phyloP scores from a whole-genome alignment of 2,797 vertebrate genomes.

The Choloepus didactylus region DNA sequence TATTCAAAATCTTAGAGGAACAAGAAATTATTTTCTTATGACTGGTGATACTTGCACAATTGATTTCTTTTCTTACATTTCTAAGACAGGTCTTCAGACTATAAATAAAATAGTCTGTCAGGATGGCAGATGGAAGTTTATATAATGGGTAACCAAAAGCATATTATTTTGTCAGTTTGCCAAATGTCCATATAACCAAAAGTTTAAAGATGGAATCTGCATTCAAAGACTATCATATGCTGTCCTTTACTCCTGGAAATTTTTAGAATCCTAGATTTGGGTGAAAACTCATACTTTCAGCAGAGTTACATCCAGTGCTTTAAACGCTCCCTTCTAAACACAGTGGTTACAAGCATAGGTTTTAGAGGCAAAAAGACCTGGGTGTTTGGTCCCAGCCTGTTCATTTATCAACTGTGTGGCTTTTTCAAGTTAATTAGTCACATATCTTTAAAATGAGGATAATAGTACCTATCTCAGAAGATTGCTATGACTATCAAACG shows the following conservation, averaged over 20 bases:
- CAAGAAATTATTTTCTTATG: constrained; percentile 56
- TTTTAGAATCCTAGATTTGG: constrained; percentile 16
- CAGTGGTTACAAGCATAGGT: background rate
- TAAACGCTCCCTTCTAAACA: background rate
- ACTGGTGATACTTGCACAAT: constrained; percentile 58
- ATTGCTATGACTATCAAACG: background rate
- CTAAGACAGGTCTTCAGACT: constrained; percentile 47
- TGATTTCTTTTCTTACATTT: constrained; percentile 31
- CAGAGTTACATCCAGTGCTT: background rate
- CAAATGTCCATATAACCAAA: background rate
- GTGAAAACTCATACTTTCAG: background rate
- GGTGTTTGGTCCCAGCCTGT: background rate
- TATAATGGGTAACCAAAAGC: constrained; percentile 23
- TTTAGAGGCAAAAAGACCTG: background rate
- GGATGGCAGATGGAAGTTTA: constrained; percentile 59
- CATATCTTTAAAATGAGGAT: background rate
- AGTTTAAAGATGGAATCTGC: background rate
- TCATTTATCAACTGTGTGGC: background rate
- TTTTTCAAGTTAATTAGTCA: constrained; percentile 25
- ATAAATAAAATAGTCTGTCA: constrained; percentile 60
- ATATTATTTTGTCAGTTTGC: constrained; percentile 61
- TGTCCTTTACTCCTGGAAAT: constrained; percentile 6
- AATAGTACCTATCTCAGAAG: background rate
- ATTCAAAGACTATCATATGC: background rate
- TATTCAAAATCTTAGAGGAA: constrained; percentile 25